phyloP scores from a whole-genome alignment of 2,888 invertebrate species.

The Trichopria drosophilae region DNA sequence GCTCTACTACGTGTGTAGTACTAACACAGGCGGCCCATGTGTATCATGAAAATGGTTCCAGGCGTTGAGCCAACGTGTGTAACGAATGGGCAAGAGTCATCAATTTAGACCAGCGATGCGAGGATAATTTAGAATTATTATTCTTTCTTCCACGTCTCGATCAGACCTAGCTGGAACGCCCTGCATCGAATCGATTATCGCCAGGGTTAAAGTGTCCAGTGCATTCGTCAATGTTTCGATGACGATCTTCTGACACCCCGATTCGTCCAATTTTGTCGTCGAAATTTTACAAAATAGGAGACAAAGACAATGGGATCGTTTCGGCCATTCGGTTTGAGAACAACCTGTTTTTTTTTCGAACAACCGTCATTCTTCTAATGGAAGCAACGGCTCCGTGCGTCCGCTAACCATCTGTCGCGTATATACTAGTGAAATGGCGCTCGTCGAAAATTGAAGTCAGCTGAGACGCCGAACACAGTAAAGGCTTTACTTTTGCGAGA shows the following conservation, averaged over 20 bases:
- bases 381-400: conserved; percentile 57
- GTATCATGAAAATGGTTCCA: conserved; percentile 31
- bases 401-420: conserved; percentile 56
- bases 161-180: conserved; percentile 24
- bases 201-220: too few relatives aligned
- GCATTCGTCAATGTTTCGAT: too few relatives aligned
- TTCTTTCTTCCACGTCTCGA: conserved; percentile 35
- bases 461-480: conserved; percentile 45
- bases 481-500: conserved; percentile 32
- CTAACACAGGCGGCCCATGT: too few relatives aligned
- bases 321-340: too few relatives aligned
- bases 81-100: conserved; percentile 41
- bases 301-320: too few relatives aligned
- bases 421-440: not conserved
- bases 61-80: conserved; percentile 31
- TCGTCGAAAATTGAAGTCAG: conserved; percentile 57
- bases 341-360: conserved; percentile 25
- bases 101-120: conserved; percentile 46
- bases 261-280: too few relatives aligned
- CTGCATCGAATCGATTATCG: conserved; percentile 40
- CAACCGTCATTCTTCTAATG: conserved; percentile 38
- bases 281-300: too few relatives aligned
- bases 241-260: too few relatives aligned
- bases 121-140: conserved; percentile 49
- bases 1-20: too few relatives aligned